Percentiles rank a stretch among this genome's conserved stretches.
phyloP scores from a whole-genome alignment of 1,140 invertebrate species.

The Drosophila kohkoa region DNA sequence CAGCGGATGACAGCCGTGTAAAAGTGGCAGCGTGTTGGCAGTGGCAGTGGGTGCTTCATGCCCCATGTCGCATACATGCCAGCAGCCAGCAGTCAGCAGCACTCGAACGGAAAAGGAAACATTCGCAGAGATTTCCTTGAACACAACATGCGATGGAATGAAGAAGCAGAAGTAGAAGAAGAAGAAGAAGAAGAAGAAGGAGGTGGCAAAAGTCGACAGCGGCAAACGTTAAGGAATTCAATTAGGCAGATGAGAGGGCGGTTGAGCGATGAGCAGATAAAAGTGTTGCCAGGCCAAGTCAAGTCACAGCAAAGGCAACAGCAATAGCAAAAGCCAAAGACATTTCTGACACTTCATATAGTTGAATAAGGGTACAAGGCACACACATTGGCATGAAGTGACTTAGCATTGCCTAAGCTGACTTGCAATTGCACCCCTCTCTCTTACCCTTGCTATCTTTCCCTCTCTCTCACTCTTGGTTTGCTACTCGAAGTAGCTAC shows the following conservation, averaged over 20 bases:
- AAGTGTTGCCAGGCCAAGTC: slow-evolving; percentile 73
- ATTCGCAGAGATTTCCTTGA: slow-evolving; percentile 71
- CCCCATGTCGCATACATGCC: slow-evolving; percentile 68
- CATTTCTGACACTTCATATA: slow-evolving; percentile 77
- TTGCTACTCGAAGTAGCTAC: not conserved
- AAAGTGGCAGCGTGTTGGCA: slow-evolving; percentile 52
- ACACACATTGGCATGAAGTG: slow-evolving; percentile 54
- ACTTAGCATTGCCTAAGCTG: slow-evolving; percentile 51
- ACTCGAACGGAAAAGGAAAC: slow-evolving; percentile 75
- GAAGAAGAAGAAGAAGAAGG: not conserved
- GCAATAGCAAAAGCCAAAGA: slow-evolving; percentile 51
- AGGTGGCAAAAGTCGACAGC: not conserved
- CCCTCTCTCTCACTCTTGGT: too few relatives aligned
- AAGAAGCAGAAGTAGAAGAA: not conserved
- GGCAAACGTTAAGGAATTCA: slow-evolving; percentile 74
- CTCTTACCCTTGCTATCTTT: too few relatives aligned
- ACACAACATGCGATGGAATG: slow-evolving; percentile 26
- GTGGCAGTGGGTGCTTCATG: slow-evolving; percentile 4
- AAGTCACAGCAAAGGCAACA: not conserved
- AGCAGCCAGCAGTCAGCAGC: slow-evolving; percentile 47
- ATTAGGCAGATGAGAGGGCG: slow-evolving; percentile 77
- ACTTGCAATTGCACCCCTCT: slow-evolving; percentile 34
- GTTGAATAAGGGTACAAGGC: slow-evolving; percentile 33
- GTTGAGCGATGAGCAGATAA: slow-evolving; percentile 60
- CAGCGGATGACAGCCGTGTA: slow-evolving; percentile 66